A percentile compares a stretch with the other conserved stretches of the same genome.
phyloP scores from a whole-genome alignment of 2,797 vertebrate genomes.

The Peromyscus eremicus region DNA sequence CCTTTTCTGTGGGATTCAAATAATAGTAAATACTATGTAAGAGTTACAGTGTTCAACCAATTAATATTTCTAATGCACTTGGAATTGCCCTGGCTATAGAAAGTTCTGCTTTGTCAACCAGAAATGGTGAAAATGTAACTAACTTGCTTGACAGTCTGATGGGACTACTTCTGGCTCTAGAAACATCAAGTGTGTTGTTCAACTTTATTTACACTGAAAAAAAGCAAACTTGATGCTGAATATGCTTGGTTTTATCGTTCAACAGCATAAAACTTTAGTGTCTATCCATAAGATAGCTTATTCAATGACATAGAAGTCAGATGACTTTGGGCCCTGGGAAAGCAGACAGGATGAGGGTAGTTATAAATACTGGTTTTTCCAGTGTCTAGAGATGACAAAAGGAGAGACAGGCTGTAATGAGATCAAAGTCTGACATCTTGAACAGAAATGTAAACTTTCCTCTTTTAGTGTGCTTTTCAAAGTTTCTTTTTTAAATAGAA shows the following conservation, averaged over 20 bases:
- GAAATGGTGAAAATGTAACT: constrained; percentile 6
- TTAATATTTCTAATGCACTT: constrained; percentile 36
- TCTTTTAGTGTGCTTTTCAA: constrained; percentile 9
- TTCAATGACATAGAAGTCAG: not conserved
- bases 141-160: not conserved
- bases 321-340: not conserved
- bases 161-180: constrained; percentile 28
- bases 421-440: not conserved
- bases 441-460: constrained; percentile 39
- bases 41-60: not conserved
- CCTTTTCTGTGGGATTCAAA: not conserved
- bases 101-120: constrained; percentile 15
- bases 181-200: constrained; percentile 27
- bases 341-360: not conserved
- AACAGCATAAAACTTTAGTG: constrained; percentile 8
- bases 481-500: not conserved
- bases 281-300: constrained; percentile 4
- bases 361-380: constrained; percentile 8
- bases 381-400: not conserved
- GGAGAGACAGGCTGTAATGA: not conserved
- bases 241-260: constrained; percentile 20
- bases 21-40: not conserved
- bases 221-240: not conserved
- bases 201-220: constrained; percentile 32
- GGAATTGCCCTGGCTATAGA: not conserved